Conservation (phyloP, 2,113 vertebrate genomes). For the Aramus guarauna region DNA sequence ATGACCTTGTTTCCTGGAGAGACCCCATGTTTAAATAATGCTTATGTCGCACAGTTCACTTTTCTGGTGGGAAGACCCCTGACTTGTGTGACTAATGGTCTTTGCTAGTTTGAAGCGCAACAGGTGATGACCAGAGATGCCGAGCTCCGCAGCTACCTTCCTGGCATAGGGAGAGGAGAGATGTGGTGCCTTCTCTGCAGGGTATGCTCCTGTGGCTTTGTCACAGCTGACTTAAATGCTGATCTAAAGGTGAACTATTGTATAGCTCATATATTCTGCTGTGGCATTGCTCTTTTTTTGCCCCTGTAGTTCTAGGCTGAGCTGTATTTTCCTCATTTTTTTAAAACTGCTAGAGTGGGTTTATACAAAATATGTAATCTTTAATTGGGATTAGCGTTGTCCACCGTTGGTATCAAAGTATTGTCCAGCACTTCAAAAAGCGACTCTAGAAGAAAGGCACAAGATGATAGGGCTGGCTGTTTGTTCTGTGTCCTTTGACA, state of each 20-base stretch:
- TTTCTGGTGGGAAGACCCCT: background rate
- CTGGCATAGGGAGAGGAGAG: background rate
- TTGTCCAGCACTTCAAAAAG: background rate
- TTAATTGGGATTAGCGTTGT: background rate
- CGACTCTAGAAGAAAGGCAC: background rate
- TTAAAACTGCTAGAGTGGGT: background rate
- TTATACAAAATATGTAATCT: background rate
- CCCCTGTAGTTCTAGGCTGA: fast-evolving
- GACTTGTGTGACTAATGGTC: background rate
- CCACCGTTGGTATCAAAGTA: background rate
- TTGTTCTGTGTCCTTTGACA: constrained; percentile 52
- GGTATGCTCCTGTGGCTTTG: background rate
- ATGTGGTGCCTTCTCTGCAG: background rate
- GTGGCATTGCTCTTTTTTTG: background rate
- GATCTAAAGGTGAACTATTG: background rate
- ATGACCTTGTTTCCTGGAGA: background rate
- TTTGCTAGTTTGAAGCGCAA: background rate
- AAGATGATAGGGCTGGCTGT: background rate
- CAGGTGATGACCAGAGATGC: background rate
- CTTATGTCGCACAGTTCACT: background rate
- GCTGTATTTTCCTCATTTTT: background rate
- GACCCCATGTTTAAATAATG: fast-evolving
- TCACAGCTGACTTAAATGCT: background rate
- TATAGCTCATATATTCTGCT: background rate
- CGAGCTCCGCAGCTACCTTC: background rate